A percentile compares a stretch with the other conserved stretches of the same genome.
These are phyloP conservation scores for Tetranychus truncatus DNA, from an alignment of 2,888 invertebrate genomes.

Conservation along the genomic window DNA sequence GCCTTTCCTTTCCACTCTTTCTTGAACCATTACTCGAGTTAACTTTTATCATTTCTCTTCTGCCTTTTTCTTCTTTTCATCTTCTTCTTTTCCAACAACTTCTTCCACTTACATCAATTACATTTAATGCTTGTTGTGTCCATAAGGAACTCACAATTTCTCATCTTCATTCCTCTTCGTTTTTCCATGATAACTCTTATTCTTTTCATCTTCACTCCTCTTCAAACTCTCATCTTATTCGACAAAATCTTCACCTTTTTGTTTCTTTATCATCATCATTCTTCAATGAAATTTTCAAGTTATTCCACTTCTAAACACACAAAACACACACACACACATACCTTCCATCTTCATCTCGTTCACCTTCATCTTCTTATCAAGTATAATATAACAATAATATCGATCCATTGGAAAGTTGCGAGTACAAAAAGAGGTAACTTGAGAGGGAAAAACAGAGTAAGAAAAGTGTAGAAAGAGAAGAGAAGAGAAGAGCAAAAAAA, in stretches of 20 bases:
- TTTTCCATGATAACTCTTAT: neutral
- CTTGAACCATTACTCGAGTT: neutral
- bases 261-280: neutral
- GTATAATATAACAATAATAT: neutral
- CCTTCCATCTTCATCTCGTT: neutral
- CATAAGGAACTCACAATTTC: neutral
- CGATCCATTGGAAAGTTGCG: neutral
- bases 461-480: neutral
- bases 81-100: neutral
- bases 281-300: neutral
- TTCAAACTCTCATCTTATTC: neutral
- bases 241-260: conserved; percentile 1
- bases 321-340: neutral
- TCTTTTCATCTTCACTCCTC: neutral
- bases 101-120: neutral
- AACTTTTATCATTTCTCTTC: neutral
- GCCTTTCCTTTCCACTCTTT: no score
- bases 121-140: neutral
- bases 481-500: neutral
- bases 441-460: neutral
- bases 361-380: neutral
- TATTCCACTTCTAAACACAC: neutral
- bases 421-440: neutral
- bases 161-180: neutral
- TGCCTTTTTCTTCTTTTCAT: neutral